These are phyloP conservation scores for Hydractinia symbiolongicarpus DNA, from an alignment of 30 jellyfish, hydroid and myxozoan species.

Conservation along the genomic window DNA sequence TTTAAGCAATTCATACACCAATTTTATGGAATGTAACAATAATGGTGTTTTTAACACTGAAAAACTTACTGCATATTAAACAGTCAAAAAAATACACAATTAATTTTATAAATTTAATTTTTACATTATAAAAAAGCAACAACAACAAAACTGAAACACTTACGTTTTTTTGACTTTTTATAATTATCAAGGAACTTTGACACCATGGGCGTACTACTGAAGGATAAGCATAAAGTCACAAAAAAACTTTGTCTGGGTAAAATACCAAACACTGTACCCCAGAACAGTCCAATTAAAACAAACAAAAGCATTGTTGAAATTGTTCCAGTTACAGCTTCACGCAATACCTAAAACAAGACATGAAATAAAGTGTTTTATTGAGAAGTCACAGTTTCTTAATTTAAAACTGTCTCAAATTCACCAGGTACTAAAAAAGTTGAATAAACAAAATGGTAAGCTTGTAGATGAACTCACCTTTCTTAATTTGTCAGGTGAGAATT, in stretches of 20 bases:
- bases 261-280: constrained; percentile 81
- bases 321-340: constrained; percentile 59
- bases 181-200: constrained; percentile 38
- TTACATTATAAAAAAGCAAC: no score
- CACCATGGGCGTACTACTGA: constrained; percentile 88
- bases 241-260: constrained; percentile 78
- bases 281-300: constrained; percentile 53
- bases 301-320: constrained; percentile 32
- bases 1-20: no score
- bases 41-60: no score
- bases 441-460: neutral
- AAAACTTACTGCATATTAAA: no score
- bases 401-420: neutral
- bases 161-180: constrained; percentile 14
- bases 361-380: no score
- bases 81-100: no score
- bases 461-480: constrained; percentile 42
- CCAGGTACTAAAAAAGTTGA: neutral
- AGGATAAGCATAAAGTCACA: constrained; percentile 69
- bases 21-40: no score
- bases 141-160: neutral
- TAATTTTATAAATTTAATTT: no score
- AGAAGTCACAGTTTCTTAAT: neutral
- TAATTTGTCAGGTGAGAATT: constrained; percentile 76
- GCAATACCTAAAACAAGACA: constrained; percentile 48